Evolutionary conservation across 2,888 invertebrate genomes (phyloP), one percentile per base, ranked within the genome.

Genomic region (Sinhomidia bicolor): DNA sequence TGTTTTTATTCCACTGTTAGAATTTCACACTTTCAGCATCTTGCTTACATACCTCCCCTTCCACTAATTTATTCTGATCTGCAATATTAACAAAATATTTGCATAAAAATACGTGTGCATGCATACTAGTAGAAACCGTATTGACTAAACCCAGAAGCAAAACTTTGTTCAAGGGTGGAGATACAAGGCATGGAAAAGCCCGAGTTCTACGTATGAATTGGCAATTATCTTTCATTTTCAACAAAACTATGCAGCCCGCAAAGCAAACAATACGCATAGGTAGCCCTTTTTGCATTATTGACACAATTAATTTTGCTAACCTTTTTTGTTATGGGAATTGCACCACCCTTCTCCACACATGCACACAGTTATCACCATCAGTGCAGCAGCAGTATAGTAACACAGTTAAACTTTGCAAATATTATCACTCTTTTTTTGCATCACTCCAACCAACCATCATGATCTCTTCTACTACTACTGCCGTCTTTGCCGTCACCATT

Each of bases 261-360:
- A 23, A 60, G 12, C 60, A 60, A 60, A 60, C 60, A 54, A 54
- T 10, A 14, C n/a, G 62, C n/a, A 29, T n/a, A n/a, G n/a, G n/a
- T n/a, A 32, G 10, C 26, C 29, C 29, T 26, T 62, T 68, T 71
- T 29, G 23, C 12, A 71, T 12, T 71, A 71, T 71, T 71, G 44
- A 44, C 74, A 47, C 14, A 74, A 10, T 44, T 74, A 74, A 74
- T 74, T 60, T 47, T 74, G 74, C n/a, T 26, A 26, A 14, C 74
- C 74, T 23, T 74, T 74, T 74, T 47, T 47, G 44, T n/a, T n/a
- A n/a, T 5, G 4, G 26, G 23, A 74, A 47, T 74, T 74, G 74
- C 74, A 74, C 47, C 74, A 74, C 74, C 41, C 44, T 23, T 23
- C 1, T 41, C 71, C 71, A 71, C 41, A 65, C 65, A 65, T n/a